Percentiles rank a stretch among this genome's conserved stretches.
phyloP scores from a whole-genome alignment of 2,888 invertebrate genomes.

The Chouioia cunea region DNA sequence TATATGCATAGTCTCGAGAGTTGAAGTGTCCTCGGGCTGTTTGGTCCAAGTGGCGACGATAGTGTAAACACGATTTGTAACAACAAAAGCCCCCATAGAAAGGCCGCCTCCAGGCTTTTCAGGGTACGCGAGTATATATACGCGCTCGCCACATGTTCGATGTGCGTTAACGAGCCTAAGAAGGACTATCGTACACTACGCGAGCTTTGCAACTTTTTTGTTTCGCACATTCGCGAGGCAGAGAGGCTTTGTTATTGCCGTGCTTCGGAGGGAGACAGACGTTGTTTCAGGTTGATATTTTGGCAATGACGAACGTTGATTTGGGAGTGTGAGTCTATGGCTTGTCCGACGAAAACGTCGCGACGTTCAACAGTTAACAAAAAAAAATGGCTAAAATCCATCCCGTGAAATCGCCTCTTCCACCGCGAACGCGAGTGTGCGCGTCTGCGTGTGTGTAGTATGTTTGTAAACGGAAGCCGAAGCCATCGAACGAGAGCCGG shows the following conservation, averaged over 20 bases:
- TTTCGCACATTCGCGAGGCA: constrained; percentile 21
- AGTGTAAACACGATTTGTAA: constrained; percentile 67
- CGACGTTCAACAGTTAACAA: too few species aligned
- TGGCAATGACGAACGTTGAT: too few species aligned
- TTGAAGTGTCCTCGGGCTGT: constrained; percentile 65
- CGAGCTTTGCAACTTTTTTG: neutral
- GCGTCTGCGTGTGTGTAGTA: neutral
- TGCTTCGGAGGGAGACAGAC: neutral
- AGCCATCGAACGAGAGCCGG: constrained; percentile 33
- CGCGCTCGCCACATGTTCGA: constrained; percentile 67
- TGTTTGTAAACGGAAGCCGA: neutral
- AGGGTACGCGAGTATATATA: too few species aligned
- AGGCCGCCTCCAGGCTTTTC: constrained; percentile 53
- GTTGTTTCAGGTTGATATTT: too few species aligned
- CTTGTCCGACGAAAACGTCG: too few species aligned
- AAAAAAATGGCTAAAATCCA: too few species aligned
- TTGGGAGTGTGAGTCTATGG: too few species aligned
- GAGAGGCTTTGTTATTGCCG: neutral
- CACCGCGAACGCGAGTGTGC: too few species aligned
- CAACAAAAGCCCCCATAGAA: constrained; percentile 61
- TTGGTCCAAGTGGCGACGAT: constrained; percentile 58
- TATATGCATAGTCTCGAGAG: constrained; percentile 53
- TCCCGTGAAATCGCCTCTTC: too few species aligned
- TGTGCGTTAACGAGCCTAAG: constrained; percentile 1
- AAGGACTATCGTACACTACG: too few species aligned